Evolutionary conservation across 2,797 vertebrate genomes (phyloP), one percentile per base, ranked within the genome.

Genomic region (Brachyalestes nurse): DNA sequence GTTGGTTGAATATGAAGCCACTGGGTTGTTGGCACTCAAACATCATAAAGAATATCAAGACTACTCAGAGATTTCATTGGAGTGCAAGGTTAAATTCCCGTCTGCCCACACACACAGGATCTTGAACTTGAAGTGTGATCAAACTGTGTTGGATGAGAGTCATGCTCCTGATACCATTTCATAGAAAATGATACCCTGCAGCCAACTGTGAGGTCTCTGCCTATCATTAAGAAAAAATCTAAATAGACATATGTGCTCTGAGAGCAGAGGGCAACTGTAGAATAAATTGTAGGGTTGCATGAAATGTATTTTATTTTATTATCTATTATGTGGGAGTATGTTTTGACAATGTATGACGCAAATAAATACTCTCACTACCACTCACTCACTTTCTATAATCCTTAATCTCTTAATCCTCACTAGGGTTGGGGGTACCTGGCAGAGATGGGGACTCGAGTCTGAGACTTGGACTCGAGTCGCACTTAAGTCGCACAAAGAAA

Each of bases 111-210:
- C 25, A 69, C 45, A 66, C 62, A 80, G 28, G 74, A 72, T 66
- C 72, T 71, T 82, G 47, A 75, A 66, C 34, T 8, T 77, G 34
- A 49, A 78, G 79, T 53, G 67, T 66, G 61, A 79, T 77, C 73
- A 82, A 61, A 73, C 62, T 8, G 38, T 19, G 72, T 5, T 64
- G 66, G 66, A 47, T 45, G 40, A 80, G 38, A 77, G 62, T 75
- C 73, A 70, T 75, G 49, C 64, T 75, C 64, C 62, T 21, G 45
- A 75, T 66, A 61, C 34, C 64, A 67, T 78, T 84, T 78, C 70
- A 75, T 13, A 57, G 23, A 84, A 45, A 66, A 42, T 70, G 62
- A 78, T 69, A 67, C 78, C 73, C 53, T 80, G 28, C 53, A 70
- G 64, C 9, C 16, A 61, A 77, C 61, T 55, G 78, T 66, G 77